Evolutionary conservation across 2,113 vertebrate genomes (phyloP).

Genomic region (Hyperoodon ampullatus): DNA sequence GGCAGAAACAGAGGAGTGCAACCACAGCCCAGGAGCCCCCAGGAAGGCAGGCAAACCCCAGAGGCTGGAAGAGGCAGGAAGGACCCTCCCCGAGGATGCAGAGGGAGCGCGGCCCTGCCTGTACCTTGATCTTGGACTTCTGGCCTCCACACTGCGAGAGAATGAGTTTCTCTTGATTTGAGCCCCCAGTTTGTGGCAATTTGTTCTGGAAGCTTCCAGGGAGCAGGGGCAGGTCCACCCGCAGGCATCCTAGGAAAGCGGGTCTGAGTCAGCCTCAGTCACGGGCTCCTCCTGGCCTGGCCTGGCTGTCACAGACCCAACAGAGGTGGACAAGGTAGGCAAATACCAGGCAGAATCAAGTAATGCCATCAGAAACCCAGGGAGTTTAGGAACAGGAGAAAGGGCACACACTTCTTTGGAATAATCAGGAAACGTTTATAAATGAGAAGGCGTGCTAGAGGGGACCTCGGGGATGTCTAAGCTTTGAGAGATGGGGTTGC

Average conservation of each 20-base stretch:
- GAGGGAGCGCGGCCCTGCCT: accelerated
- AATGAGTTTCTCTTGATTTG: neutral
- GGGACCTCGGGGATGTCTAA: neutral
- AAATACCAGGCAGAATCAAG: neutral
- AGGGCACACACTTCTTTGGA: neutral
- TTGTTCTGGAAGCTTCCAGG: neutral
- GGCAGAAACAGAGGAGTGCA: neutral
- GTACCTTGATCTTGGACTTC: neutral
- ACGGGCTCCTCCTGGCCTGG: neutral
- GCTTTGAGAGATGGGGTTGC: neutral
- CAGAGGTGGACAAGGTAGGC: neutral
- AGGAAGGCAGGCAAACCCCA: neutral
- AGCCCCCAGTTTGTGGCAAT: neutral
- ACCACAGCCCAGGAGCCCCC: neutral
- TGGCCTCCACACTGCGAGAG: neutral
- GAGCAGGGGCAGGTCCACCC: accelerated
- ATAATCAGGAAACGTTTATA: neutral
- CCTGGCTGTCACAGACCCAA: neutral
- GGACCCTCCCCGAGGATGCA: accelerated
- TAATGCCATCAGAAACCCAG: accelerated
- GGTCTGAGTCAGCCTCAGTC: neutral
- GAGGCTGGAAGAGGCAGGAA: neutral
- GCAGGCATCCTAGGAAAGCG: neutral
- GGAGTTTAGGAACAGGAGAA: accelerated
- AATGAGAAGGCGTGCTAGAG: neutral